Evolutionary conservation across 2,113 vertebrate genomes (phyloP), one percentile per base, ranked within the genome.

Genomic region (Microcebus griseorufus): DNA sequence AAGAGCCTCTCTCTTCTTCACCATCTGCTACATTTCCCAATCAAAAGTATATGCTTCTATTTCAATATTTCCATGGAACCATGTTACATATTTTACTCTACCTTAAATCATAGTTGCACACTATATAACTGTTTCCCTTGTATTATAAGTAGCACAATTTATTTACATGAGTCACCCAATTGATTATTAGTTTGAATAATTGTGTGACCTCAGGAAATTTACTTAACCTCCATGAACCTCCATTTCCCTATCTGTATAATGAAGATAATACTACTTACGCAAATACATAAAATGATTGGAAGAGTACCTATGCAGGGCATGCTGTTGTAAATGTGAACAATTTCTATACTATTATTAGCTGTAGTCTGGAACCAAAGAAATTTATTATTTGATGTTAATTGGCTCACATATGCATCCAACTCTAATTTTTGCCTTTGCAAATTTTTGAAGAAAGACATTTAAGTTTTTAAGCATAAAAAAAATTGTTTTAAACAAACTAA

Each of bases 351-450:
- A 79, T 53, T 79, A 55, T 51, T 79, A 82, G n/a, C 34, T 73
- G 12, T 82, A 73, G 82, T 48, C 23, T 65, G 7, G 67, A 20
- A 67, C 45, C 73, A 90, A 89, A 92, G 32, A 67, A 72, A 60
- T 76, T 65, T n/a, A 76, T 22, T 82, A 58, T 80, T 84, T 80
- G 60, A 53, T 79, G 23, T 55, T 62, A 91, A 92, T 22, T 64
- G 64, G 62, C 32, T 88, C 72, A 75, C 6, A 25, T 67, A 32
- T 39, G 48, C 12, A 87, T 92, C 22, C 37, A 85, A 86, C 16
- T 96, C 67, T 94, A 17, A 82, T 55, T 94, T 94, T 81, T 78
- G 20, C 5, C 34, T 88, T 64, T 51, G 9, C 1, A 81, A 96
- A 55, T 6, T 69, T 94, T 76, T 65, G 18, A 87, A 75, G 8